These are phyloP conservation scores for Tonatia bakeri DNA, from an alignment of 2,113 vertebrate genomes.

Conservation along the genomic window DNA sequence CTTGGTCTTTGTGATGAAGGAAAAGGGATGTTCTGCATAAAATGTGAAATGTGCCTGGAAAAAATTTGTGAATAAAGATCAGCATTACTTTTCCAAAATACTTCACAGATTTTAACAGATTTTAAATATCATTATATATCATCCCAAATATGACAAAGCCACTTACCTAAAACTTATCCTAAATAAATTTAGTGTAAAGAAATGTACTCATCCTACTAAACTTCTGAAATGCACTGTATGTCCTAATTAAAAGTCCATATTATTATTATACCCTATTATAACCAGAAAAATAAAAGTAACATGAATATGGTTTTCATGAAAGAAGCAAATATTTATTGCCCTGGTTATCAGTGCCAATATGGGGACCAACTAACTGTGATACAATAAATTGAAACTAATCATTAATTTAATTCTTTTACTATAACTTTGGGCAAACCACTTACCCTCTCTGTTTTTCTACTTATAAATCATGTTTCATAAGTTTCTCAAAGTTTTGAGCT, in stretches of 20 bases:
- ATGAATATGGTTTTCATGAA: neutral
- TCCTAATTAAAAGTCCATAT: neutral
- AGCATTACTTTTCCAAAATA: slow-evolving; percentile 50
- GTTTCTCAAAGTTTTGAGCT: neutral
- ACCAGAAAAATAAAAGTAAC: neutral
- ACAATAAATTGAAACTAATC: neutral
- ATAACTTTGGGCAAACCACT: neutral
- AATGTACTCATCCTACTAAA: slow-evolving; percentile 14
- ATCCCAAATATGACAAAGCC: neutral
- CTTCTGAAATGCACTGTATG: neutral
- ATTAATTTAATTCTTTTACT: neutral
- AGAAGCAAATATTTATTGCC: neutral
- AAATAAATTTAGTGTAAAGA: neutral
- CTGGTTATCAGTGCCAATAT: neutral
- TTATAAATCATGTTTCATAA: slow-evolving; percentile 15
- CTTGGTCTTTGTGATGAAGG: slow-evolving; percentile 97
- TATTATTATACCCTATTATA: neutral
- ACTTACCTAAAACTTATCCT: slow-evolving; percentile 4
- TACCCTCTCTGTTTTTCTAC: neutral
- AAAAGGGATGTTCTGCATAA: slow-evolving; percentile 98
- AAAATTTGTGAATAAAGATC: slow-evolving; percentile 44
- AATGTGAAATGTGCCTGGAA: slow-evolving; percentile 95
- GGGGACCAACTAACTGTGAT: neutral
- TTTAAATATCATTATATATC: slow-evolving; percentile 16
- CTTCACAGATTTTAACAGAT: neutral